Evolutionary conservation across 2,888 invertebrate genomes (phyloP), one percentile per base, ranked within the genome.

Genomic region (Ophonus ardosiacus): DNA sequence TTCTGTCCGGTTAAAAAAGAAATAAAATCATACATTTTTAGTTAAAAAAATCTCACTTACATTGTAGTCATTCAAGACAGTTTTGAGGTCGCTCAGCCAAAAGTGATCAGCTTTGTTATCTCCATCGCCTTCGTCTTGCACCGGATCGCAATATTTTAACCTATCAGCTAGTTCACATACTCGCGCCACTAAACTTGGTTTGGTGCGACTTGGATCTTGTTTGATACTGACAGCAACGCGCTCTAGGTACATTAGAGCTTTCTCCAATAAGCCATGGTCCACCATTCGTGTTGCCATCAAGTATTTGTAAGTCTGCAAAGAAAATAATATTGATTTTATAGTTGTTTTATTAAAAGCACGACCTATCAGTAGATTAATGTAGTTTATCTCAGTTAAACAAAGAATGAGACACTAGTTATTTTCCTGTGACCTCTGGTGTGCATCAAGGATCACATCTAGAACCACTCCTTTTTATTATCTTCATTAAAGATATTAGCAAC

Each of bases 181-280:
- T 86, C 92, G 91, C 83, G 93, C 92, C 5, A 94, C 92, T 85
- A 95, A 93, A 38, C 91, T 90, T 74, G 90, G 90, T 86, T 93
- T 91, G 88, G 93, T 93, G 85, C 90, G 90, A 6, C 90, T 88
- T 2, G 94, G 94, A 88, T 93, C 92, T 86, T 92, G 92, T 7
- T 94, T 92, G 61, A 97, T 93, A 85, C 94, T 94, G 21, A 93
- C 92, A 7, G 96, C 94, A 59, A 97, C 94, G 88, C 94, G 95
- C 92, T 98, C 98, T 89, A 95, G 94, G 92, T 98, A 98, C 87
- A 95, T 93, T 87, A 98, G 92, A 82, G 97, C 96, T 90, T 96
- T 96, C 90, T 96, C 95, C 88, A 95, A 92, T 88, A 94, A 93
- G 1, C 98, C 98, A 88, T 93, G 93, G 89, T 97, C 97, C 6